These are phyloP conservation scores for Tipula vernalis DNA, from an alignment of 2,888 invertebrate species.

Conservation along the genomic window DNA sequence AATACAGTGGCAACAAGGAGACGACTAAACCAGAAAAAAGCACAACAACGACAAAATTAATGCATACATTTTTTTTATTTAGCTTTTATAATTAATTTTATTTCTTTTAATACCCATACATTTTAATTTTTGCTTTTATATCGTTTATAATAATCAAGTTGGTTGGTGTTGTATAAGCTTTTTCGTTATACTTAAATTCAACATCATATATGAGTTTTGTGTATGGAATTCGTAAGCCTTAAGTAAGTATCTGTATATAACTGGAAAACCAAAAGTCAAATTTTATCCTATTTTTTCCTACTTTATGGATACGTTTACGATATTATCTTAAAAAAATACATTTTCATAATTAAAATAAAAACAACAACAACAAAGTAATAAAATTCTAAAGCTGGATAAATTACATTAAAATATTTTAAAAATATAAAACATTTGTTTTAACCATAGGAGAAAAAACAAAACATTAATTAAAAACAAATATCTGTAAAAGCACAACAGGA, in stretches of 20 bases:
- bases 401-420: background rate
- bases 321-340: background rate
- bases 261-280: background rate
- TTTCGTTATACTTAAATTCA: background rate
- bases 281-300: background rate
- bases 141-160: background rate
- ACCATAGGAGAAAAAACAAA: no score
- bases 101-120: background rate
- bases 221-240: background rate
- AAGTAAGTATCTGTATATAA: background rate
- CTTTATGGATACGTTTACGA: background rate
- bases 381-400: background rate
- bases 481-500: no score
- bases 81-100: conserved; percentile 4
- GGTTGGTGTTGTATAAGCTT: background rate
- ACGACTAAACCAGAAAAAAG: background rate
- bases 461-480: no score
- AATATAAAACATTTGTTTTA: no score
- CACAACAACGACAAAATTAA: background rate
- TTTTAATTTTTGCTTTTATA: background rate
- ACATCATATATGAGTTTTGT: background rate
- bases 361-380: background rate
- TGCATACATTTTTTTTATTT: background rate
- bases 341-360: background rate
- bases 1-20: background rate